phyloP scores from a whole-genome alignment of 2,797 vertebrate species.

The Erpetoichthys calabaricus region DNA sequence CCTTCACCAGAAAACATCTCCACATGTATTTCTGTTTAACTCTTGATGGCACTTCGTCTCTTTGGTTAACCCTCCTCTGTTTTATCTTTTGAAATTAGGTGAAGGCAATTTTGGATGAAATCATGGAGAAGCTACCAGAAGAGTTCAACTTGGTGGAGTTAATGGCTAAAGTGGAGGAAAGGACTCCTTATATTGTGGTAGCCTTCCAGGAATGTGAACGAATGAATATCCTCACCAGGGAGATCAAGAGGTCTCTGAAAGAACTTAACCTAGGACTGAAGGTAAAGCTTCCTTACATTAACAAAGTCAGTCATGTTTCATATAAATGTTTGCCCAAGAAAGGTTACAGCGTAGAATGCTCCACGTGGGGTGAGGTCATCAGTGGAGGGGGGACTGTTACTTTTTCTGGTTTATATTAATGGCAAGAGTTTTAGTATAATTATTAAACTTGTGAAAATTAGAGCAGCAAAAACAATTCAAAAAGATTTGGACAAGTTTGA shows the following conservation, averaged over 20 bases:
- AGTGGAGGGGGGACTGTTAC: too few species aligned
- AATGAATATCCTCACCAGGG: constrained; percentile 73
- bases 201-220: constrained; percentile 84
- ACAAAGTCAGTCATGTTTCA: not conserved
- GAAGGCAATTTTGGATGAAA: constrained; percentile 63
- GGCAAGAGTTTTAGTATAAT: not conserved
- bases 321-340: too few species aligned
- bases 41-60: not conserved
- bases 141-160: constrained; percentile 77
- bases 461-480: not conserved
- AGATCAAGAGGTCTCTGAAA: constrained; percentile 60
- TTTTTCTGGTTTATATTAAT: not conserved
- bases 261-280: constrained; percentile 76
- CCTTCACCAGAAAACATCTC: not conserved
- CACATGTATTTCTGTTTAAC: not conserved
- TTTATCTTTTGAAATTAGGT: constrained; percentile 47
- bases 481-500: too few species aligned
- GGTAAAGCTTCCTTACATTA: constrained; percentile 39
- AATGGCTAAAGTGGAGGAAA: constrained; percentile 65
- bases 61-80: not conserved
- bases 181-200: constrained; percentile 73
- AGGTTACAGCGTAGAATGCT: too few species aligned
- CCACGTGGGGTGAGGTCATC: too few species aligned
- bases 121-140: constrained; percentile 70
- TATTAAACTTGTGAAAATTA: not conserved